Evolutionary conservation across 1,140 invertebrate genomes (phyloP), one percentile per base, ranked within the genome.

Genomic region (Anastrepha obliqua): DNA sequence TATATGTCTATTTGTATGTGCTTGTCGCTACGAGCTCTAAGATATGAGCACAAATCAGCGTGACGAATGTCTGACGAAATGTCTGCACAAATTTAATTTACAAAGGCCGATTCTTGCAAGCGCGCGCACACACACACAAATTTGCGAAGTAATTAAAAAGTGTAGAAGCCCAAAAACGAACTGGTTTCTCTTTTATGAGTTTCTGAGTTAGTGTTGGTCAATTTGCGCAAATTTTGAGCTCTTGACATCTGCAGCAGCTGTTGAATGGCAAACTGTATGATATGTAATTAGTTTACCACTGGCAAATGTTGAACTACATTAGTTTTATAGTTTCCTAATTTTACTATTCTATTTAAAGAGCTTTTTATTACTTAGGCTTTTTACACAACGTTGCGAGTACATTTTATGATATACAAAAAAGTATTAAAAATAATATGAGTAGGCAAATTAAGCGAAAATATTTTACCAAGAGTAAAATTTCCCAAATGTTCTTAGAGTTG

Each of bases 81-180:
- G 51, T 6, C 17, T 81, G 74, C 47, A 29, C 47, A 81, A 81
- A 81, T 81, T 55, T 55, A 81, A 81, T 81, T 81, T 81, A 81
- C 29, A 29, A 29, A 29, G 11, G 4, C 20, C 20, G 8, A 15
- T 3, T 81, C 11, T 81, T 55, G 17, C 47, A 74, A n/a, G n/a
- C 1, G 29, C 3, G 39, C 15, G 3, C 17, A 74, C 13, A 74
- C 42, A 17, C 8, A 13, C 29, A 29, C n/a, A 64, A 13, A 20
- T 64, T 20, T 64, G n/a, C 17, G 1, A 29, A 29, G 0, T 1
- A 29, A 29, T 29, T 13, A 58, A 58, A 58, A 58, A 58, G 55
- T 13, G 55, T 58, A 13, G 1, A 42, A 8, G 8, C 11, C 11
- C 39, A 67, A 67, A 67, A 67, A 29, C 39, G 20, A 11, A 5